Conservation (phyloP, 2,888 invertebrate genomes). For the Apamea sordens region DNA sequence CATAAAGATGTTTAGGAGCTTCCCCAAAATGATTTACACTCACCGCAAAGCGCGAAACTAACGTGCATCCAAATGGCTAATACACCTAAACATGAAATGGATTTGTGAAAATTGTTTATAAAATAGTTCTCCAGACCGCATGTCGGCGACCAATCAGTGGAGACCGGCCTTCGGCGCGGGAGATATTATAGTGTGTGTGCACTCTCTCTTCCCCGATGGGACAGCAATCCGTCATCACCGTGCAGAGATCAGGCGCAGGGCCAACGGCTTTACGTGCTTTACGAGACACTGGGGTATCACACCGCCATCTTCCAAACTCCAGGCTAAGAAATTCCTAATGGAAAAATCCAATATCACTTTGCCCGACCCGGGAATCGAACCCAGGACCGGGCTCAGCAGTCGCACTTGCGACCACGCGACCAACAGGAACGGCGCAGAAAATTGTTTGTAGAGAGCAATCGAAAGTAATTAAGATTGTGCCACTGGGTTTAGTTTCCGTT, state of each 20-base stretch:
- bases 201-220: not conserved
- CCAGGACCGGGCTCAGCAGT: not conserved
- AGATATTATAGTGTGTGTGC: not conserved
- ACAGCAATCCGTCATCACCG: not conserved
- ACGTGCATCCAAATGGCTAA: constrained; percentile 19
- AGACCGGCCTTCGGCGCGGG: not conserved
- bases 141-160: not conserved
- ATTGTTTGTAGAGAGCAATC: constrained; percentile 18
- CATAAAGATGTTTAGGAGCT: constrained; percentile 23
- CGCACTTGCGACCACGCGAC: not conserved
- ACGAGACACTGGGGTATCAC: not conserved
- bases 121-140: not conserved
- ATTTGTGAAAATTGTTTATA: constrained; percentile 16
- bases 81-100: constrained; percentile 22
- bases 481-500: constrained; percentile 41
- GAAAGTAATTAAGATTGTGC: constrained; percentile 47
- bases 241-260: not conserved
- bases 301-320: not conserved
- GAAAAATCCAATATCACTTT: not conserved
- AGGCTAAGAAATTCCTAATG: not conserved
- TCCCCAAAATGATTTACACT: constrained; percentile 26
- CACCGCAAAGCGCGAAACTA: constrained; percentile 13
- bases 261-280: not conserved
- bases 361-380: too few species aligned
- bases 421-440: constrained; percentile 8